Percentiles rank a stretch among this genome's conserved stretches.
phyloP scores from a whole-genome alignment of 2,797 vertebrate genomes.

The Brachyrhaphis roseni region DNA sequence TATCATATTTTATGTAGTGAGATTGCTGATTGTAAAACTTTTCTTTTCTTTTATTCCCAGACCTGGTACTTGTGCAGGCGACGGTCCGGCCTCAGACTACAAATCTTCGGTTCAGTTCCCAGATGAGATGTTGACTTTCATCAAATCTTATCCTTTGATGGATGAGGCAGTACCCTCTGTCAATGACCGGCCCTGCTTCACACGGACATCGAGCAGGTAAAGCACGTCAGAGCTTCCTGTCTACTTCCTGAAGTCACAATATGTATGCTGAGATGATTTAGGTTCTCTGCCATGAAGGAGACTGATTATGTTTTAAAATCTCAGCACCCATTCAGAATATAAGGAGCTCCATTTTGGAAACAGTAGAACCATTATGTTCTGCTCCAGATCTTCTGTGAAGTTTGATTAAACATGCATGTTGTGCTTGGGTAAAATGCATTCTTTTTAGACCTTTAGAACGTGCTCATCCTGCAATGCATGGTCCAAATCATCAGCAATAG shows the following conservation, averaged over 20 bases:
- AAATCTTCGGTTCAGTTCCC: conserved; percentile 92
- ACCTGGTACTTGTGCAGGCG: conserved; percentile 92
- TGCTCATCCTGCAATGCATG: background rate
- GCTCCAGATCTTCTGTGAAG: background rate
- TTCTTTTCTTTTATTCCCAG: conserved; percentile 63
- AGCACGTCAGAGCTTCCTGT: background rate
- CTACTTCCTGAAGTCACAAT: background rate
- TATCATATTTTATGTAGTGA: background rate
- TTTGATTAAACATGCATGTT: background rate
- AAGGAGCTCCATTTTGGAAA: background rate
- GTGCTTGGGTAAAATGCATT: background rate
- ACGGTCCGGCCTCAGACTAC: conserved; percentile 86
- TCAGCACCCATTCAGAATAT: background rate
- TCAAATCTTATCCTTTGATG: conserved; percentile 95
- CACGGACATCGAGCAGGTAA: conserved; percentile 92
- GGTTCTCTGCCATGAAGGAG: background rate
- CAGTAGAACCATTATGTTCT: background rate
- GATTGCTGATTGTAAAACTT: background rate
- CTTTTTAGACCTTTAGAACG: background rate
- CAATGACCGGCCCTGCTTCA: conserved; percentile 89
- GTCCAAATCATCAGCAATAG: background rate
- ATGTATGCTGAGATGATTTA: background rate
- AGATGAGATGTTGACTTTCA: conserved; percentile 91
- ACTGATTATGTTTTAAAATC: background rate
- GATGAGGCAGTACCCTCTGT: conserved; percentile 89